These are phyloP conservation scores for Porites lutea DNA, from an alignment of 64 coral and sea anemone genomes.

Conservation along the genomic window DNA sequence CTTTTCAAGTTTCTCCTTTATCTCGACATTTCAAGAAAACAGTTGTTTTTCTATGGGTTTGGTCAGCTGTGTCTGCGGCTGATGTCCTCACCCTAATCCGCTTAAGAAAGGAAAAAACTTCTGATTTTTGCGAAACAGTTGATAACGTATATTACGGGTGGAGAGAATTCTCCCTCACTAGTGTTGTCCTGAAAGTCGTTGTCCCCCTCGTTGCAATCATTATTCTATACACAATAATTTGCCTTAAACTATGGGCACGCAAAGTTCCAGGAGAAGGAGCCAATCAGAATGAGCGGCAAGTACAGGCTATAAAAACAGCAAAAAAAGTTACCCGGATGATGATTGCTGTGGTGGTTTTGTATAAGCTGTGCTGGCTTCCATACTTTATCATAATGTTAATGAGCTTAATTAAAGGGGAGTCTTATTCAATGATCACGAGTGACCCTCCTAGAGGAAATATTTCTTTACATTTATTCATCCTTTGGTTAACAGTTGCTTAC, in stretches of 20 bases:
- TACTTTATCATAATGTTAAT: background rate
- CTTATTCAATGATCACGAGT: background rate
- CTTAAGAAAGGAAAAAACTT: background rate
- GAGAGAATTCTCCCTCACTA: background rate
- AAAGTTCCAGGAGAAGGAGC: conserved; percentile 10
- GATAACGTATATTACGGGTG: background rate
- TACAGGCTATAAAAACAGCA: background rate
- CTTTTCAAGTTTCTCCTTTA: background rate
- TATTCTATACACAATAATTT: background rate
- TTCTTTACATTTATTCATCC: background rate
- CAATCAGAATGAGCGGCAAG: background rate
- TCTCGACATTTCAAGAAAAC: background rate
- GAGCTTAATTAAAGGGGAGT: too few relatives aligned
- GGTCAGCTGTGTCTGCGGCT: background rate
- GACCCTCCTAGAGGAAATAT: too few relatives aligned
- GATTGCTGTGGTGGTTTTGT: background rate
- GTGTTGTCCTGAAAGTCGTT: background rate
- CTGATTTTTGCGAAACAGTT: background rate
- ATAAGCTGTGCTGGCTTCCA: background rate
- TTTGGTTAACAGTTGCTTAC: background rate
- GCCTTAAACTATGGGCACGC: background rate
- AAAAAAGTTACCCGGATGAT: conserved; percentile 30
- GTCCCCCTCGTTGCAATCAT: background rate
- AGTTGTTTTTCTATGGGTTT: background rate
- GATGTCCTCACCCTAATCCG: background rate